Evolutionary conservation across 2,113 vertebrate species (phyloP), one percentile per base, ranked within the genome.

Genomic region (Peromyscus polionotus): DNA sequence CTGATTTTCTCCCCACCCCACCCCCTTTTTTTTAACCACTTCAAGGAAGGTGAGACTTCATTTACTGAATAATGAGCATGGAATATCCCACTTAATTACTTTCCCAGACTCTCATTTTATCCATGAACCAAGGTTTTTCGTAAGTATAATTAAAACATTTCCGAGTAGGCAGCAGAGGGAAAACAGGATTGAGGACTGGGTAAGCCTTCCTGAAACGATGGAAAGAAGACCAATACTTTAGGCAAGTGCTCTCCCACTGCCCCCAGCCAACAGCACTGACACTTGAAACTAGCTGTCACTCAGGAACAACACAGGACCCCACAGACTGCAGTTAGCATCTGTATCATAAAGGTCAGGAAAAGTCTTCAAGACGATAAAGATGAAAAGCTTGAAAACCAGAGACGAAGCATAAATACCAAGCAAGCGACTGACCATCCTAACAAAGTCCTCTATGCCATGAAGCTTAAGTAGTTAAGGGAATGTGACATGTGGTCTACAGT

Each of bases 71-170:
- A 96, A 95, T 76, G 88, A 97, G n/a, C 36, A 54, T 81, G 39
- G 70, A 45, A 63, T 92, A 89, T 39, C 65, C 79, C 16, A 89
- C 54, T 95, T 98, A 96, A 96, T 95, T 97, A 95, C 54, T 90
- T 97, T 94, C 68, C 73, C 26, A 85, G 76, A 93, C 26, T 93
- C 87, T 79, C 80, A 48, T 96, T 54, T 97, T 68, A 68, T 73
- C 86, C 72, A 76, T 48, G 95, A 94, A 92, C 92, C 92, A 88
- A 75, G 39, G 2, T 86, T 96, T 95, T 88, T 88, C 20, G 70
- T 76, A 96, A 86, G 59, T 89, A 22, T 95, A 93, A 93, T 97
- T 94, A 96, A 97, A 93, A 84, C 51, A 87, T 90, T 63, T 95
- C 45, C 68, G 42, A 67, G 14, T 96, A 63, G 70, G 87, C 61